Evolutionary conservation across 2,888 invertebrate species (phyloP), one percentile per base, ranked within the genome.

Genomic region (Hofmannophila pseudospretella): DNA sequence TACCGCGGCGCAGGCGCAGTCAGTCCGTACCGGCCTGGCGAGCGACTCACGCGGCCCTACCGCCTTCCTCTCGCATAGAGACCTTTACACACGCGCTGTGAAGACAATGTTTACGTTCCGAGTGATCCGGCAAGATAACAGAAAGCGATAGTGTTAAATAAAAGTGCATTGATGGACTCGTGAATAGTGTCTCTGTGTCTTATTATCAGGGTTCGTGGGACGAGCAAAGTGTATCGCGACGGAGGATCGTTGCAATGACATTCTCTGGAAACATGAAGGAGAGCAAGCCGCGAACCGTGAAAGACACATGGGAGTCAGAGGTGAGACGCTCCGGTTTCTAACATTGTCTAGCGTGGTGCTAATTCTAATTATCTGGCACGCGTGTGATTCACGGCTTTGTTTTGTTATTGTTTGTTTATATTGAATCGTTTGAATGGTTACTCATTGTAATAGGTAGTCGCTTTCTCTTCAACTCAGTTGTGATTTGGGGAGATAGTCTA

Each of bases 221-320:
- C 49, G 52, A 61, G 61, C 62, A 54, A 74, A 74, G 79, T 77
- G 78, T 61, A 67, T 57, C 62, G 49, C 62, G 49, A 47, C 58
- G 65, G n/a, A 66, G 63, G 67, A 70, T 69, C 67, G 71, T 60
- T 45, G 64, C 54, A 42, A 84, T 84, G 82, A 82, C 79, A 63
- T 77, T 80, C 59, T 78, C 84, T 60, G 84, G 80, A 54, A 84
- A 71, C 49, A 81, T 80, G 80, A 84, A 81, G 71, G 85, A 84
- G 70, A 78, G 60, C 53, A 84, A 85, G 60, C 68, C 80, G 58
- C 73, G 77, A 54, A 63, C 61, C 54, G 71, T 60, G 49, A 85
- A 85, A 68, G 73, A 85, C 54, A 65, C 74, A 47, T 86, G 86
- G 86, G 82, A 86, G 66, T 77, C 86, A 7, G 85, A 86, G 77